Percentiles rank a stretch among this genome's conserved stretches.
Evolutionary conservation across 2,113 vertebrate genomes (phyloP).

Genomic region (Arizona elegans): DNA sequence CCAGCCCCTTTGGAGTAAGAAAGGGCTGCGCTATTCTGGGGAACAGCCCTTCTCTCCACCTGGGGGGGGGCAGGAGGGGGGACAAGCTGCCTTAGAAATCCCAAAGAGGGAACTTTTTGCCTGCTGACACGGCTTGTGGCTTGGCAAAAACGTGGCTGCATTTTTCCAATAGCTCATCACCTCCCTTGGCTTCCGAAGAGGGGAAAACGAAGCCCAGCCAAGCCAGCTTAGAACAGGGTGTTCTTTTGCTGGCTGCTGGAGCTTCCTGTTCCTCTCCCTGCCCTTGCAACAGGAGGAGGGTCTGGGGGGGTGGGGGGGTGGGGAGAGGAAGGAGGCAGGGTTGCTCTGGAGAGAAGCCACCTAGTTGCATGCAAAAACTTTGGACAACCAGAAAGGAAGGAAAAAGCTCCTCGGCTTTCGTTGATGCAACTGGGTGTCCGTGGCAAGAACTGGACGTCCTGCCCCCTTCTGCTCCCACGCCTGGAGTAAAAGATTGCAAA

Average conservation of each 20-base stretch:
- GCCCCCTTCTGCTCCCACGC: background rate
- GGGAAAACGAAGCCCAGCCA: background rate
- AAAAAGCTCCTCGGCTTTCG: background rate
- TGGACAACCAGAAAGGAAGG: no score
- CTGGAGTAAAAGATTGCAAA: background rate
- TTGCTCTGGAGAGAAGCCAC: background rate
- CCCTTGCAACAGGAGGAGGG: background rate
- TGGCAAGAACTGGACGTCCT: background rate
- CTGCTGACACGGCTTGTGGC: background rate
- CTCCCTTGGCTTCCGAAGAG: background rate
- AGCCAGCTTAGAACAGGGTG: background rate
- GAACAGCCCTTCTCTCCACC: background rate
- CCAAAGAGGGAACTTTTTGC: background rate
- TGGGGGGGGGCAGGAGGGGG: background rate
- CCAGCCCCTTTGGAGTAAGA: background rate
- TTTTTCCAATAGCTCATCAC: slow-evolving; percentile 1
- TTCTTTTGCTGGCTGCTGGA: background rate
- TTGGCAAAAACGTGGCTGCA: background rate
- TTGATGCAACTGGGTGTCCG: slow-evolving; percentile 3
- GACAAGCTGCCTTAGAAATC: background rate
- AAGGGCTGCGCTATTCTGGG: background rate
- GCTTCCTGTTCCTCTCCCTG: background rate
- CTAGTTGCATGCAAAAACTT: background rate
- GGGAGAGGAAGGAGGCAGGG: background rate
- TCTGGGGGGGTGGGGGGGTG: no score